A percentile compares a stretch with the other conserved stretches of the same genome.
These are phyloP conservation scores for Phyto melanocephala DNA, from an alignment of 2,888 invertebrate species.

Conservation along the genomic window DNA sequence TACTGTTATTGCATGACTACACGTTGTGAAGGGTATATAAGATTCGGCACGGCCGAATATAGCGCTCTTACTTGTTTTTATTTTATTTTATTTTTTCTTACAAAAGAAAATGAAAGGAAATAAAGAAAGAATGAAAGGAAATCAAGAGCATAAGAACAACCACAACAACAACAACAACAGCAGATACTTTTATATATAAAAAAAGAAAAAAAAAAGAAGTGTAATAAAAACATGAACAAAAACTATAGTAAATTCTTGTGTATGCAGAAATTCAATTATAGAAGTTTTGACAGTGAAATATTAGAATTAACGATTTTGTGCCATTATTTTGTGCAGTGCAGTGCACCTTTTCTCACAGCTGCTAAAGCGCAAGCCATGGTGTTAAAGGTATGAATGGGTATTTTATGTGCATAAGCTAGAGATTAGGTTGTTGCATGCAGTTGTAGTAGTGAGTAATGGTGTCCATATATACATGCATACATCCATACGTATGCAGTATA, in stretches of 20 bases:
- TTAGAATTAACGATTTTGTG: slow-evolving; percentile 65
- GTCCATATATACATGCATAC: no score
- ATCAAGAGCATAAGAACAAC: not conserved
- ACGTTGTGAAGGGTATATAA: no score
- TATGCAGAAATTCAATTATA: slow-evolving; percentile 67
- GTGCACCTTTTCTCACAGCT: slow-evolving; percentile 50
- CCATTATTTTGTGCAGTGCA: slow-evolving; percentile 61
- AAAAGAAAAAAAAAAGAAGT: slow-evolving; percentile 5
- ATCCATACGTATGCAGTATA: not conserved
- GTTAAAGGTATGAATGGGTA: not conserved
- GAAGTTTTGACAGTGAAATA: slow-evolving; percentile 68
- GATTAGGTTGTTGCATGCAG: not conserved
- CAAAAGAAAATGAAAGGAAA: slow-evolving; percentile 36
- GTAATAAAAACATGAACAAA: slow-evolving; percentile 11
- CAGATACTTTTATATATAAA: not conserved
- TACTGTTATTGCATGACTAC: no score
- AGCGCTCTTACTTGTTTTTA: slow-evolving; percentile 1
- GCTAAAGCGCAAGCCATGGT: not conserved
- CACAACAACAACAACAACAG: slow-evolving; percentile 30
- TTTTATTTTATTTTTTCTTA: slow-evolving; percentile 1
- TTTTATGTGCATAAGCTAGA: not conserved
- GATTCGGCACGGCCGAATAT: no score
- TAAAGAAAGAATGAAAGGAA: no score
- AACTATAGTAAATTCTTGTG: slow-evolving; percentile 49
- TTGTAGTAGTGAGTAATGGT: not conserved